Percentiles rank a stretch among this genome's conserved stretches.
Conservation (phyloP, 2,888 invertebrate genomes). For the Eupithecia abbreviata region DNA sequence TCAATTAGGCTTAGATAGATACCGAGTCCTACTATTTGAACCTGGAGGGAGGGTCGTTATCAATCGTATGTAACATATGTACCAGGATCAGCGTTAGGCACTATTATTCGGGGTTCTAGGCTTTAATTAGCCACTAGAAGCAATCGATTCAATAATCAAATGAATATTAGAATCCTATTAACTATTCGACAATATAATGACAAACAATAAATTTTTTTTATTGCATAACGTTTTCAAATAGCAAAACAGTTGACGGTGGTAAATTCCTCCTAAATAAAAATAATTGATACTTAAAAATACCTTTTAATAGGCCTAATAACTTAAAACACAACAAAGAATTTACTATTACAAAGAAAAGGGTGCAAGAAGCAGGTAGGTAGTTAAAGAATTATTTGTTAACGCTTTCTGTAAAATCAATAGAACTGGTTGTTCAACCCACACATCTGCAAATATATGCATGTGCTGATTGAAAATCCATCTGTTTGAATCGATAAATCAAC, state of each 20-base stretch:
- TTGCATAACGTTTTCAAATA: too few relatives aligned
- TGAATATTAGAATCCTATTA: background rate
- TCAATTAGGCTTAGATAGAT: background rate
- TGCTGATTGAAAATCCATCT: constrained; percentile 44
- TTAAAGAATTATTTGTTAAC: background rate
- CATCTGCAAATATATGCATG: constrained; percentile 29
- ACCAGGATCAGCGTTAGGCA: background rate
- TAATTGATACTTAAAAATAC: background rate
- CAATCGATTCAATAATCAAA: background rate
- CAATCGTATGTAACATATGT: background rate
- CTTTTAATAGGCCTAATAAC: background rate
- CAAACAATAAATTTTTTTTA: too few relatives aligned
- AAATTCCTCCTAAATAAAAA: background rate
- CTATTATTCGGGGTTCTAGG: background rate
- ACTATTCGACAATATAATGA: background rate
- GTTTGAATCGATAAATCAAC: constrained; percentile 37
- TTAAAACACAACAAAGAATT: background rate
- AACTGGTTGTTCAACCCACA: constrained; percentile 14
- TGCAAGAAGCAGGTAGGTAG: background rate
- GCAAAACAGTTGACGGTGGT: background rate
- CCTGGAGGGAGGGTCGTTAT: background rate
- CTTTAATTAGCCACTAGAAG: background rate
- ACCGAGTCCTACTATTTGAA: background rate
- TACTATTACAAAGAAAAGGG: background rate
- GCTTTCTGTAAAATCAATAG: background rate